Evolutionary conservation across 2,113 vertebrate species (phyloP).

Genomic region (Varanus komodoensis): DNA sequence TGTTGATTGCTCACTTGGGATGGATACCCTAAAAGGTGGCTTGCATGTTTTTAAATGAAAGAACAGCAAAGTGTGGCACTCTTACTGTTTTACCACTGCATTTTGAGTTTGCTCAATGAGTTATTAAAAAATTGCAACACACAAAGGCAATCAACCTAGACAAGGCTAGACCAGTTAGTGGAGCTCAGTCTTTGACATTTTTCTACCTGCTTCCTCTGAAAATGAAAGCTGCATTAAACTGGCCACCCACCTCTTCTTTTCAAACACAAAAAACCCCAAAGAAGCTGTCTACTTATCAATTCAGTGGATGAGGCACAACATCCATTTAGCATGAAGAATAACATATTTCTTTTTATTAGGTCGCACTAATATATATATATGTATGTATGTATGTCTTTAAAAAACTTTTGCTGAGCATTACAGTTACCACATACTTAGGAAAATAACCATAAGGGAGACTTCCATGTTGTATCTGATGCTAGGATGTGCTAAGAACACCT

Average conservation of each 20-base stretch:
- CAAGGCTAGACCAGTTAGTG: no score
- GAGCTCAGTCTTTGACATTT: no score
- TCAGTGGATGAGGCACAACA: not conserved
- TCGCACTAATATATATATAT: no score
- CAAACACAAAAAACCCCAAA: not conserved
- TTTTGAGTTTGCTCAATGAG: not conserved
- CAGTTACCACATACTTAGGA: not conserved
- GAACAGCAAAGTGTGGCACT: no score
- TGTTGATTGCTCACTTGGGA: no score
- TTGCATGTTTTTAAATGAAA: no score
- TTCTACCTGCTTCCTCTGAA: not conserved
- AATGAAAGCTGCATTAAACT: not conserved
- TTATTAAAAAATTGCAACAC: not conserved
- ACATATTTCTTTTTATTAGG: not conserved
- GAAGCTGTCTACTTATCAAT: not conserved
- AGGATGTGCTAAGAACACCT: slow-evolving; percentile 1
- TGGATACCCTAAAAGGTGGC: no score
- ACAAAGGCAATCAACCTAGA: not conserved
- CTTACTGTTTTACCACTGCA: no score
- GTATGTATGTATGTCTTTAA: not conserved
- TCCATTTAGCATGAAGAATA: not conserved
- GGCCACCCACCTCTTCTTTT: not conserved
- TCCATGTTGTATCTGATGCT: slow-evolving; percentile 1
- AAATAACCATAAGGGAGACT: not conserved
- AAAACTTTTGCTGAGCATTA: not conserved